These are phyloP conservation scores for Himalopsyche phryganea DNA, from an alignment of 1,140 invertebrate species.

Conservation along the genomic window DNA sequence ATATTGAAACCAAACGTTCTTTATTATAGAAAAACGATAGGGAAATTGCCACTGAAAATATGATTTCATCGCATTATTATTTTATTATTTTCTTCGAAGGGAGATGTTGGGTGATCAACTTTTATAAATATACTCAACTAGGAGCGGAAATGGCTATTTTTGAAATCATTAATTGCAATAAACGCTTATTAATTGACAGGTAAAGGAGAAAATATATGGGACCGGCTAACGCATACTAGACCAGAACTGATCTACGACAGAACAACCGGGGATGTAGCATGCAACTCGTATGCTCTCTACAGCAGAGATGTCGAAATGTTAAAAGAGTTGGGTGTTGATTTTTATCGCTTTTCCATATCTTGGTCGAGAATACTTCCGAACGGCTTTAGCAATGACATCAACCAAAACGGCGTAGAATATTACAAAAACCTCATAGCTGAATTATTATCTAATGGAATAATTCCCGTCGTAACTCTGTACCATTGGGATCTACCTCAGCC, in stretches of 20 bases:
- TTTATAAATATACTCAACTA: too few species aligned
- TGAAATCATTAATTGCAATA: too few species aligned
- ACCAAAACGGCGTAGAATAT: slow-evolving; percentile 52
- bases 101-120: too few species aligned
- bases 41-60: too few species aligned
- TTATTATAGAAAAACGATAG: too few species aligned
- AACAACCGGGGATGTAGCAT: slow-evolving; percentile 43
- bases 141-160: too few species aligned
- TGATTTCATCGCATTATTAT: too few species aligned
- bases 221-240: slow-evolving; percentile 35
- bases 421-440: slow-evolving; percentile 56
- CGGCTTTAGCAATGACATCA: slow-evolving; percentile 50
- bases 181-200: slow-evolving; percentile 30
- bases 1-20: too few species aligned
- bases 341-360: slow-evolving; percentile 60
- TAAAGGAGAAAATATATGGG: slow-evolving; percentile 42
- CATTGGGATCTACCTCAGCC: slow-evolving; percentile 55
- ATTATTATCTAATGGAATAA: slow-evolving; percentile 44
- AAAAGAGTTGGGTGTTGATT: slow-evolving; percentile 49
- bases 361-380: slow-evolving; percentile 59
- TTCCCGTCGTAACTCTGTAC: slow-evolving; percentile 51
- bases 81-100: too few species aligned
- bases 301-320: slow-evolving; percentile 49
- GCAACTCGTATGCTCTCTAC: slow-evolving; percentile 48
- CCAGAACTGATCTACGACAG: slow-evolving; percentile 38